Conservation (phyloP, 1,140 invertebrate species). For the Polypedilum vanderplanki region DNA sequence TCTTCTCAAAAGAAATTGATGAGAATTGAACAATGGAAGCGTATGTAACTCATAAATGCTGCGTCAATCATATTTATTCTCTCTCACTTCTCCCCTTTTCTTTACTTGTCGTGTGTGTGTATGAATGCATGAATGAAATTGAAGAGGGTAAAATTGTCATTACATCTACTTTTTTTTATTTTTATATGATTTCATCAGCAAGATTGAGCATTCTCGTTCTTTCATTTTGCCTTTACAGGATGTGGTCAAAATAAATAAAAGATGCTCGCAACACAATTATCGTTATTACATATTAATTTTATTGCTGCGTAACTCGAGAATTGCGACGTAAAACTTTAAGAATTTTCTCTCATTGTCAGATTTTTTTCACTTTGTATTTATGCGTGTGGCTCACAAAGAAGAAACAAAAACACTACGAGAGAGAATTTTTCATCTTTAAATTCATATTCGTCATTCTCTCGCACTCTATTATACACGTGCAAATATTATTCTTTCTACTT, state of each 20-base stretch:
- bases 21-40: not conserved
- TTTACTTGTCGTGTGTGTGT: not conserved
- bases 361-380: too few species aligned
- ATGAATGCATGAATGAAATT: not conserved
- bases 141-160: constrained; percentile 15
- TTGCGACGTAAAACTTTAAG: not conserved
- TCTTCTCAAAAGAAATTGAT: not conserved
- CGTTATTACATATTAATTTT: not conserved
- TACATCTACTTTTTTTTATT: not conserved
- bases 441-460: not conserved
- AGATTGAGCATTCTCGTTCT: too few species aligned
- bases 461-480: not conserved
- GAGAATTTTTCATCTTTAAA: not conserved
- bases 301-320: not conserved
- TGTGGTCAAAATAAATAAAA: not conserved
- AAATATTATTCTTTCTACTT: constrained; percentile 8
- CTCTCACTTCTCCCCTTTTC: not conserved
- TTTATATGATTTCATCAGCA: too few species aligned
- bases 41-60: not conserved
- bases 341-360: not conserved
- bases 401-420: too few species aligned
- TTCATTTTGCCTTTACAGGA: not conserved
- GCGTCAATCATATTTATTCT: constrained; percentile 13
- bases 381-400: too few species aligned
- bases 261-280: not conserved